Evolutionary conservation across 1,140 invertebrate genomes (phyloP).

Genomic region (Saccostrea echinata): DNA sequence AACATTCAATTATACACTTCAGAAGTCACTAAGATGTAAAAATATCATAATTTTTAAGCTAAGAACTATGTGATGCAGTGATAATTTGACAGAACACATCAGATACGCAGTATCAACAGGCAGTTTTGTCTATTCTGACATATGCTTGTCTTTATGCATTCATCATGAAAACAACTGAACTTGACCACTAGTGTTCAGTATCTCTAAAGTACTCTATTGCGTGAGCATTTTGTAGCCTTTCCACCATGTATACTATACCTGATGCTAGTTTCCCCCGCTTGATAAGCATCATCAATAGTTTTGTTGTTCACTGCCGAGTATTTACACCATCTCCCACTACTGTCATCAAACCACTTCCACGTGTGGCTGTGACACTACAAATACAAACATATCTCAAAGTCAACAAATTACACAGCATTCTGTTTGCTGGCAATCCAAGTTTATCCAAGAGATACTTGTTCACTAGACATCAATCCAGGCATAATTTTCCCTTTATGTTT

Average conservation of each 20-base stretch:
- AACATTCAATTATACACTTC: neutral
- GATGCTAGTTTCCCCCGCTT: conserved; percentile 87
- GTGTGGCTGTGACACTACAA: conserved; percentile 81
- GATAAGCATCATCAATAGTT: conserved; percentile 91
- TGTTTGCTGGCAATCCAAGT: no score
- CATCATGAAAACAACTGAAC: neutral
- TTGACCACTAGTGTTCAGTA: neutral
- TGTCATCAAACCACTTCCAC: conserved; percentile 94
- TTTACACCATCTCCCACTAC: conserved; percentile 89
- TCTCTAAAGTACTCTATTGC: neutral
- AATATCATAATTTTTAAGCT: neutral
- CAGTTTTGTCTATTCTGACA: conserved; percentile 30
- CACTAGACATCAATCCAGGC: neutral
- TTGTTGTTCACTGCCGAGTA: conserved; percentile 89
- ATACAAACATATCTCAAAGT: neutral
- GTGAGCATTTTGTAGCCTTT: neutral
- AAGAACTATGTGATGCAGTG: neutral
- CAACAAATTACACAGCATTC: no score
- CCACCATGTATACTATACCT: conserved; percentile 72
- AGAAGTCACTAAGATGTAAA: neutral
- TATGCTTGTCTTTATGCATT: conserved; percentile 44
- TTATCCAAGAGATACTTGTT: neutral
- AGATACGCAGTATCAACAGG: conserved; percentile 35
- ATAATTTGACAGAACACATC: neutral
- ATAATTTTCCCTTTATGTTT: no score